Conservation (phyloP, 2,888 invertebrate genomes). For the Caenorhabditis angaria region DNA sequence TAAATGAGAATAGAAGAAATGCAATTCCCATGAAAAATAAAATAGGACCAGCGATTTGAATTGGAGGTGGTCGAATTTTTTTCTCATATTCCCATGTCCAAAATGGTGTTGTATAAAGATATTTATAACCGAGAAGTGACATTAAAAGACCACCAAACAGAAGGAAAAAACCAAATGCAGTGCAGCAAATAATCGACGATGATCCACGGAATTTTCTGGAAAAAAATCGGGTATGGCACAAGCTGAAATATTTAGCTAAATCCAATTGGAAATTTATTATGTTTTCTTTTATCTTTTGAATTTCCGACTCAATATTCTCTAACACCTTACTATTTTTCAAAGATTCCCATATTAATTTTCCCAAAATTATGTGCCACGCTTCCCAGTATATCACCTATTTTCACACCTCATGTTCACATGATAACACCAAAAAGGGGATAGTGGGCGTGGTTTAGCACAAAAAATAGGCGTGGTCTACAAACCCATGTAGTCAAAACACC, state of each 20-base stretch:
- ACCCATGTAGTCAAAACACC: no score
- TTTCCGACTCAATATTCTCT: no score
- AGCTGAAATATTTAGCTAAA: no score
- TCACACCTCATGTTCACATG: no score
- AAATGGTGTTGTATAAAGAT: constrained; percentile 66
- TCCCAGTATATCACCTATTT: no score
- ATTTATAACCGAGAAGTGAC: constrained; percentile 67
- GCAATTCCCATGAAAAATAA: constrained; percentile 60
- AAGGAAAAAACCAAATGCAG: constrained; percentile 71
- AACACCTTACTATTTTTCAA: no score
- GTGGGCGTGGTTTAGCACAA: no score
- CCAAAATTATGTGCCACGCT: no score
- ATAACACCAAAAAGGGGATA: no score
- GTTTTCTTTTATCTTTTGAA: no score
- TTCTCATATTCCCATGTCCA: constrained; percentile 66
- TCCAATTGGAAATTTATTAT: neutral
- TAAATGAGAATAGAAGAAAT: constrained; percentile 57
- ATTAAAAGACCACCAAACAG: constrained; percentile 68
- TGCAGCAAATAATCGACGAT: constrained; percentile 66
- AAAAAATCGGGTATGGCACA: constrained; percentile 1
- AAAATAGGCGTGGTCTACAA: no score
- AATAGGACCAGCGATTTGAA: constrained; percentile 70
- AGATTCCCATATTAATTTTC: no score
- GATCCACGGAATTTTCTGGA: constrained; percentile 72
- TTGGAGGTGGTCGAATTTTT: constrained; percentile 60